These are phyloP conservation scores for Dromas ardeola DNA, from an alignment of 2,113 vertebrate species.

Conservation along the genomic window DNA sequence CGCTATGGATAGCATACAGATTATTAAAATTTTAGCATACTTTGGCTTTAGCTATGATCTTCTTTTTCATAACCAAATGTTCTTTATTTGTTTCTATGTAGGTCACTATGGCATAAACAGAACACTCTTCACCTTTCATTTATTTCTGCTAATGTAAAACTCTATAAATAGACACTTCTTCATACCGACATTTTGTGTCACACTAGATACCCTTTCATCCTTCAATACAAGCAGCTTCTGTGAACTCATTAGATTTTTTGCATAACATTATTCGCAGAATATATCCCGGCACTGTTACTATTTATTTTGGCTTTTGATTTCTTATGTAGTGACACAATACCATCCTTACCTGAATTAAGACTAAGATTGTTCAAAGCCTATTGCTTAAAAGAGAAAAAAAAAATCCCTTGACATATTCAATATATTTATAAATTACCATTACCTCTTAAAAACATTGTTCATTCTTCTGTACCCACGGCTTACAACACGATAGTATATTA, in stretches of 20 bases:
- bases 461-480: neutral
- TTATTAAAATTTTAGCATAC: neutral
- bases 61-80: neutral
- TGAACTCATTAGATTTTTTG: neutral
- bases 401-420: conserved; percentile 29
- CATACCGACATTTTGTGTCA: neutral
- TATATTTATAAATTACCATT: conserved; percentile 25
- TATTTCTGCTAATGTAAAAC: neutral
- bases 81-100: neutral
- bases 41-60: neutral
- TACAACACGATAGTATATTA: neutral
- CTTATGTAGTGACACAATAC: conserved; percentile 30
- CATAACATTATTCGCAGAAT: neutral
- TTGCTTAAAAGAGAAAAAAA: conserved; percentile 37
- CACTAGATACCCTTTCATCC: neutral
- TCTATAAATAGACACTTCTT: neutral
- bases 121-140: neutral
- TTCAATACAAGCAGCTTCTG: neutral
- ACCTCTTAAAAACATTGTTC: conserved; percentile 7
- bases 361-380: conserved; percentile 48
- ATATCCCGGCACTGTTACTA: neutral
- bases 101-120: neutral
- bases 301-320: conserved; percentile 23
- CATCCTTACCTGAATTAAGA: conserved; percentile 66
- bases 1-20: neutral